Conservation (phyloP, 2,888 invertebrate species). For the Heliconius sara region DNA sequence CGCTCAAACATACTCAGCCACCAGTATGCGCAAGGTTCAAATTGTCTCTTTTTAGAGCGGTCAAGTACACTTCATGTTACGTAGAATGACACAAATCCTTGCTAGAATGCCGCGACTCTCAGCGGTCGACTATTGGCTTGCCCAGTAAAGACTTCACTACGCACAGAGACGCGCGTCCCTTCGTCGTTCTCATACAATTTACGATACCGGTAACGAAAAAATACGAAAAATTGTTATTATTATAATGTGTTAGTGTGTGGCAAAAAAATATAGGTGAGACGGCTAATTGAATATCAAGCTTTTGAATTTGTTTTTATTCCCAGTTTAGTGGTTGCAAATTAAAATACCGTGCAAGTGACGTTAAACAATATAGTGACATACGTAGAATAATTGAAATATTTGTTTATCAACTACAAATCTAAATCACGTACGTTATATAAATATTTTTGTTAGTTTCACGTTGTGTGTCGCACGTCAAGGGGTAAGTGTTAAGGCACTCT, state of each 20-base stretch:
- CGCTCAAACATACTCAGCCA: constrained; percentile 30
- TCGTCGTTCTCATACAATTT: constrained; percentile 27
- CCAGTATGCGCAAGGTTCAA: constrained; percentile 48
- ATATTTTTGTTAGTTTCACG: background rate
- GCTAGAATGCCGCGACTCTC: constrained; percentile 53
- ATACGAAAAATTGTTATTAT: constrained; percentile 19
- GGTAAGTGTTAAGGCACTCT: too few relatives aligned
- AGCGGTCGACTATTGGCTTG: constrained; percentile 53
- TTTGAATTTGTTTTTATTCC: background rate
- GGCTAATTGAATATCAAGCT: background rate
- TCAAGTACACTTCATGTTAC: constrained; percentile 57
- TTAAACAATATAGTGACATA: background rate
- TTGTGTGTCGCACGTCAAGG: background rate
- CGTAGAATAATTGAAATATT: background rate
- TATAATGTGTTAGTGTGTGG: constrained; percentile 28
- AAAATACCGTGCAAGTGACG: background rate
- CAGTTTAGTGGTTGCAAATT: background rate
- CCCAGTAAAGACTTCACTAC: constrained; percentile 59
- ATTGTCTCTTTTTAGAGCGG: constrained; percentile 49
- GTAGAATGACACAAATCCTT: constrained; percentile 69
- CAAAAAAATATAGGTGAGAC: constrained; percentile 18
- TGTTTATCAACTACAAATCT: background rate
- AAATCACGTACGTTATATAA: background rate
- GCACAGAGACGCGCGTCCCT: constrained; percentile 53
- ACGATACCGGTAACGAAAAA: constrained; percentile 28